phyloP scores from a whole-genome alignment of 2,113 vertebrate genomes.

The Eretmochelys imbricata region DNA sequence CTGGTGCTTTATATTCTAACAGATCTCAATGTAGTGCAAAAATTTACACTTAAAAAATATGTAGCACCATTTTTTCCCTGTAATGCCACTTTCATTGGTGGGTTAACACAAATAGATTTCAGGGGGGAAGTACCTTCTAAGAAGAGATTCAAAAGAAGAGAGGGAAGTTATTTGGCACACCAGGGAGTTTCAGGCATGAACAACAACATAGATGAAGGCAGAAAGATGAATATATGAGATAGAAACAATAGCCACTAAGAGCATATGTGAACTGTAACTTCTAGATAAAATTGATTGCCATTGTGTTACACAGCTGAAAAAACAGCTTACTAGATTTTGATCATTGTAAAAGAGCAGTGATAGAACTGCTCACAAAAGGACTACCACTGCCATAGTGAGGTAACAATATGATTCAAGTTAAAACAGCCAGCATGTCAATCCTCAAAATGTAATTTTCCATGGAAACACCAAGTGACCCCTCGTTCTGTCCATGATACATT shows the following conservation, averaged over 20 bases:
- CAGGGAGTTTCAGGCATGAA: background rate
- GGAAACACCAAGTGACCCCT: background rate
- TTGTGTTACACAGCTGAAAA: background rate
- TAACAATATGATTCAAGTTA: background rate
- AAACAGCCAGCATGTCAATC: background rate
- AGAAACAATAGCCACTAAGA: background rate
- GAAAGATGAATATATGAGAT: background rate
- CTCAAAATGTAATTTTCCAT: background rate
- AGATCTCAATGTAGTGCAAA: background rate
- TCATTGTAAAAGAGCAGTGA: background rate
- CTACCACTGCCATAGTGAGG: background rate
- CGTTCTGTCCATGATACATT: background rate
- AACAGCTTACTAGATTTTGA: background rate
- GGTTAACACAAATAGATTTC: background rate
- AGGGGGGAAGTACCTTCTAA: background rate
- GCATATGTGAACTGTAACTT: background rate
- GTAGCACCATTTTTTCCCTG: background rate
- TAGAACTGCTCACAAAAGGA: background rate
- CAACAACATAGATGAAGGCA: background rate
- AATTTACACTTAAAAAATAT: background rate
- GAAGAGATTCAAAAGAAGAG: background rate
- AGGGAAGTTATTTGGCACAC: background rate
- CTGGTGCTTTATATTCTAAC: no score
- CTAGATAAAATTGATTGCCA: background rate
- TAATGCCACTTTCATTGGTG: background rate